Base-by-base conservation (phyloP, 2,888 invertebrate species). In the Dexiosoma caninum region DNA sequence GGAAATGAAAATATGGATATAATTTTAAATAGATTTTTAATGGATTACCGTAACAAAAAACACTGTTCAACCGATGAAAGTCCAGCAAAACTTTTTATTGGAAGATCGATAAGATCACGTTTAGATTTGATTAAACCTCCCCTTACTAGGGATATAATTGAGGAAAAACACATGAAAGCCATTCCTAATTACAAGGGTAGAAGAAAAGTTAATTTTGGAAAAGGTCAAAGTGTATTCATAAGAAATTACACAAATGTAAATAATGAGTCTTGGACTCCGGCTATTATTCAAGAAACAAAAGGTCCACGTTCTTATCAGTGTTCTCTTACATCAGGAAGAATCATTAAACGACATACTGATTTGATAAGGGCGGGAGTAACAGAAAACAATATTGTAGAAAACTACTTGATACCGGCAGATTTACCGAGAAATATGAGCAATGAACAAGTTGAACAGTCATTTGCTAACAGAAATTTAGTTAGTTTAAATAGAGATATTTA, bases 321-420 rank as follows among this genome's bases (percentile, higher is more conserved):
- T 51, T 12, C 40, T 57, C 57, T 79, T 19, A 53, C 67, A 16
- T 67, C 32, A 21, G 46, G 67, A 1, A 67, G 74, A 62, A 32
- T 62, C 14, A 78, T 78, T 37, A 67, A 78, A 14, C 35, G 74
- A 69, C 78, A 78, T 46, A 64, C 23, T n/a, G n/a, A n/a, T n/a
- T n/a, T n/a, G n/a, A n/a, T n/a, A n/a, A n/a, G n/a, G n/a, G n/a
- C n/a, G n/a, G n/a, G n/a, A n/a, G n/a, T n/a, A n/a, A n/a, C n/a
- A n/a, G n/a, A n/a, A n/a, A n/a, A n/a, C n/a, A n/a, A n/a, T n/a
- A n/a, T n/a, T n/a, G n/a, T n/a, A n/a, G n/a, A n/a, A n/a, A n/a
- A n/a, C n/a, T n/a, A n/a, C n/a, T n/a, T n/a, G n/a, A n/a, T n/a
- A n/a, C n/a, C n/a, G n/a, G n/a, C n/a, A n/a, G n/a, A n/a, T n/a